A percentile compares a stretch with the other conserved stretches of the same genome.
phyloP scores from a whole-genome alignment of 2,888 invertebrate genomes.

The Drosophila nigritarsus region DNA sequence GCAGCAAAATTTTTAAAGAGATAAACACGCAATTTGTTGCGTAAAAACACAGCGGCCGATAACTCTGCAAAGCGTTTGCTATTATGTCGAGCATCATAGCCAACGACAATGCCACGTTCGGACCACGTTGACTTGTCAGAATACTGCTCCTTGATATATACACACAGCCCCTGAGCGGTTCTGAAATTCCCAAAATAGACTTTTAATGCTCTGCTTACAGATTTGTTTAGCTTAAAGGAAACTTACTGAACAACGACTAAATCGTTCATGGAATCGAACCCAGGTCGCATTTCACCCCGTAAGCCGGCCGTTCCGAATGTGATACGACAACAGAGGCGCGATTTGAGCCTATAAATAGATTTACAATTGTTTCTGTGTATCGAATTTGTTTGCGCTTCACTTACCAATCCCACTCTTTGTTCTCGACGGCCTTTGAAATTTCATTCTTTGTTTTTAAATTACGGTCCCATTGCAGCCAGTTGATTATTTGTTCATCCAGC shows the following conservation, averaged over 20 bases:
- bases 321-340: conserved; percentile 89
- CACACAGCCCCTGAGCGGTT: conserved; percentile 95
- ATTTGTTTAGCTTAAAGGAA: neutral
- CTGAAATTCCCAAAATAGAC: conserved; percentile 18
- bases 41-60: conserved; percentile 93
- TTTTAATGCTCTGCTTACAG: neutral
- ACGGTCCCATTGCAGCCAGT: conserved; percentile 92
- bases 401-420: conserved; percentile 85
- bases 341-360: conserved; percentile 84
- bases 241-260: conserved; percentile 93
- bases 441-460: conserved; percentile 89
- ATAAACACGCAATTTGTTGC: conserved; percentile 91
- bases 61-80: conserved; percentile 93
- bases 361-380: neutral
- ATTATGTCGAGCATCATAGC: conserved; percentile 96
- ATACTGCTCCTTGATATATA: conserved; percentile 89
- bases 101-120: conserved; percentile 92
- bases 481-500: conserved; percentile 88
- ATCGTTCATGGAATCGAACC: conserved; percentile 97
- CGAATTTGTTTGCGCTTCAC: conserved; percentile 8
- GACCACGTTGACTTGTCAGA: conserved; percentile 85
- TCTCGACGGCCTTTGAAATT: conserved; percentile 87
- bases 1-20: conserved; percentile 93
- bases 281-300: conserved; percentile 96
- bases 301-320: conserved; percentile 97